These are phyloP conservation scores for Wiebesia pumilae DNA, from an alignment of 1,140 invertebrate genomes.

Conservation along the genomic window DNA sequence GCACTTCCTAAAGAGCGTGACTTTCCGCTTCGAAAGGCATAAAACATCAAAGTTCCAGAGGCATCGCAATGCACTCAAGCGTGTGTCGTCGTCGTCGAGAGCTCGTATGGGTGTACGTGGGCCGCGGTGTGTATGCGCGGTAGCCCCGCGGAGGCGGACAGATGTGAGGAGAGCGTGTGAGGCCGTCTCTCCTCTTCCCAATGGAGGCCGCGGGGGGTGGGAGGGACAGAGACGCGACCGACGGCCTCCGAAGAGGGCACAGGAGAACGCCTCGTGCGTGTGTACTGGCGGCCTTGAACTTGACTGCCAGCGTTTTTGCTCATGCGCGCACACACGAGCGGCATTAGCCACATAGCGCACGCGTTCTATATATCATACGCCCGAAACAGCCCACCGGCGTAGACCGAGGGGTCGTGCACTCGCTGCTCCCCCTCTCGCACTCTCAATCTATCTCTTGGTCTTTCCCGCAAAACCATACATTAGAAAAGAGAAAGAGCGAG, in stretches of 20 bases:
- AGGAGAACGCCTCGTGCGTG: constrained; percentile 1
- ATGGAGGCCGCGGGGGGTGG: background rate
- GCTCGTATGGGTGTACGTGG: too few species aligned
- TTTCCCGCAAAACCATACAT: background rate
- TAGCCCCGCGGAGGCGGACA: background rate
- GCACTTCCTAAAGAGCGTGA: too few species aligned
- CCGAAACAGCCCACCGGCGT: constrained; percentile 63
- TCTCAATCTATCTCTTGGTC: background rate
- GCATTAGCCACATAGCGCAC: constrained; percentile 3
- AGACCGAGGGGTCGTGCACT: constrained; percentile 42
- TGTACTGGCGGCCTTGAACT: constrained; percentile 65
- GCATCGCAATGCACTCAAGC: too few species aligned
- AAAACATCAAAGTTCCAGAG: too few species aligned
- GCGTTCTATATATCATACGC: constrained; percentile 32
- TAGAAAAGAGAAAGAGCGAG: background rate
- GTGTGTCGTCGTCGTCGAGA: too few species aligned
- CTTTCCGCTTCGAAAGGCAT: too few species aligned
- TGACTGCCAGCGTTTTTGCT: constrained; percentile 66
- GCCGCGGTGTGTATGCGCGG: background rate
- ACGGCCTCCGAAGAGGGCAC: background rate
- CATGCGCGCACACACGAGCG: constrained; percentile 55
- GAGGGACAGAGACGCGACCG: background rate
- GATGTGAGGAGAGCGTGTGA: background rate
- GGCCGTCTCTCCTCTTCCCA: too few species aligned
- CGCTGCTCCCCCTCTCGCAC: background rate